Conservation (phyloP, 2,888 invertebrate genomes). For the Anthophora plumipes region DNA sequence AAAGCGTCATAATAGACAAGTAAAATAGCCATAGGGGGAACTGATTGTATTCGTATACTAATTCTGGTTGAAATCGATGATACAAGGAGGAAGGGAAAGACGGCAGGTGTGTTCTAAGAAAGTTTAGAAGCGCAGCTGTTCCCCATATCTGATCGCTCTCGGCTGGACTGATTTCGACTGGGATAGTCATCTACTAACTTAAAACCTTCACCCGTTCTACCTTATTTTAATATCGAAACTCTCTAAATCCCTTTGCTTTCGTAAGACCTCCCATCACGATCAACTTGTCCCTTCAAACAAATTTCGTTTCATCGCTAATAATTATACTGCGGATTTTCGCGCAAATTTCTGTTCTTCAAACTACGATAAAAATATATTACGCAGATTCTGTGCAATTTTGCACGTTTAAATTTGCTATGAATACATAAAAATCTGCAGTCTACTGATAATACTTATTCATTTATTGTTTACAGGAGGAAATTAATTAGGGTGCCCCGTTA, state of each 20-base stretch:
- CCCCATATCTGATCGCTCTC: conserved; percentile 55
- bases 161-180: conserved; percentile 51
- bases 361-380: no score
- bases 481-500: no score
- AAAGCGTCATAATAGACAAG: conserved; percentile 28
- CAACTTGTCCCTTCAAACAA: no score
- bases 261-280: conserved; percentile 41
- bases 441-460: no score
- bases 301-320: no score
- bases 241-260: conserved; percentile 28
- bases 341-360: no score
- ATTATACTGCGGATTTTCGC: no score
- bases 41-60: conserved; percentile 1
- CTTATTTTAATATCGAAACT: conserved; percentile 12
- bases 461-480: no score
- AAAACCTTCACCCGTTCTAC: neutral
- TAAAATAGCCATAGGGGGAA: conserved; percentile 3
- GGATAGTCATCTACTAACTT: conserved; percentile 36
- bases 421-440: no score
- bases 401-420: no score
- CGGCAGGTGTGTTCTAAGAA: conserved; percentile 65
- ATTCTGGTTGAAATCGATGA: conserved; percentile 17
- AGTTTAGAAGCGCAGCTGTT: conserved; percentile 62
- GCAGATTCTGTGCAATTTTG: no score
- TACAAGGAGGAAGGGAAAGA: neutral